Conservation (phyloP, 1,140 invertebrate species). For the Helicoverpa armigera region DNA sequence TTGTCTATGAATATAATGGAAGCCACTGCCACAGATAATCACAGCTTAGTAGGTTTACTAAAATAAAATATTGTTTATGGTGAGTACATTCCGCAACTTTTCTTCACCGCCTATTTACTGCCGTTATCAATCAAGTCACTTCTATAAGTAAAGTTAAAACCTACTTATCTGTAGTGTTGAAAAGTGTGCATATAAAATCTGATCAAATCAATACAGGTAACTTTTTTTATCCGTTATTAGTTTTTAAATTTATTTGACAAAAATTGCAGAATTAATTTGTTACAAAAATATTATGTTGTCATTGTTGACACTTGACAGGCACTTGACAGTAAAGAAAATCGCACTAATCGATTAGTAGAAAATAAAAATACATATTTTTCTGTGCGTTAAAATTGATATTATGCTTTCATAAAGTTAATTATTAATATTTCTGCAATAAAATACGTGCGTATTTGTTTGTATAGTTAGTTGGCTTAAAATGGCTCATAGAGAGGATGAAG, state of each 20-base stretch:
- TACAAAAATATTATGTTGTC: not conserved
- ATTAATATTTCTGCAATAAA: conserved; percentile 1
- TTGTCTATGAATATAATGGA: conserved; percentile 4
- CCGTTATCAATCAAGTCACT: too few relatives aligned
- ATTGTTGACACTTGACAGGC: not conserved
- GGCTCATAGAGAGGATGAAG: conserved; percentile 83
- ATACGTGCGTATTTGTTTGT: conserved; percentile 12
- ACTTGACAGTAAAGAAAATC: conserved; percentile 23
- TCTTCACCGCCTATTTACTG: not conserved
- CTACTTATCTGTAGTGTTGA: too few relatives aligned
- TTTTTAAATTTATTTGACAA: not conserved
- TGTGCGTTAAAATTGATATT: conserved; percentile 20
- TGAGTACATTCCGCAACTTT: not conserved
- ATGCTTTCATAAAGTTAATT: conserved; percentile 27
- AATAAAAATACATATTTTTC: conserved; percentile 34
- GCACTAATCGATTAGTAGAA: conserved; percentile 38
- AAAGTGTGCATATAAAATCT: too few relatives aligned
- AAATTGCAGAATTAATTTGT: not conserved
- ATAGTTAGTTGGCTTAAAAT: conserved; percentile 55
- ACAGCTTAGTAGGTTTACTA: not conserved
- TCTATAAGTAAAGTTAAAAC: too few relatives aligned
- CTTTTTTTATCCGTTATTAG: too few relatives aligned
- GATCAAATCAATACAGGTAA: too few relatives aligned
- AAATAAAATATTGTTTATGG: not conserved
- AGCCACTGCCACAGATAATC: not conserved